These are phyloP conservation scores for Drosophila rubida DNA, from an alignment of 2,888 invertebrate species.

Conservation along the genomic window DNA sequence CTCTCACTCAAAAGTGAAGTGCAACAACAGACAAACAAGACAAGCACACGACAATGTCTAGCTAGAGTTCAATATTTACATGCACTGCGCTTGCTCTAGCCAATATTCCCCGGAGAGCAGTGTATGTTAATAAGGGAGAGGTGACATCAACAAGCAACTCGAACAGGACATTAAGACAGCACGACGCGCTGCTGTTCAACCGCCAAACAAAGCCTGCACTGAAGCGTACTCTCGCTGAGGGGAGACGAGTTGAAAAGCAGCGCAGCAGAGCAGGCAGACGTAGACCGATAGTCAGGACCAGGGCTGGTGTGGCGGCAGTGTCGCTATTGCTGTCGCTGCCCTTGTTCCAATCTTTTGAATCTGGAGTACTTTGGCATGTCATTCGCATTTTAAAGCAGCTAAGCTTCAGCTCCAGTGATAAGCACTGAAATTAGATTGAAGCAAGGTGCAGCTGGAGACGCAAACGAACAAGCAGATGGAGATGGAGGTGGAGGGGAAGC, in stretches of 20 bases:
- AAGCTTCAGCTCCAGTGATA: conserved; percentile 78
- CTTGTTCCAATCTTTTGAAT: conserved; percentile 71
- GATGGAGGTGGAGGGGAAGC: neutral
- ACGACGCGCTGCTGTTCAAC: conserved; percentile 58
- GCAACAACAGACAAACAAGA: too few relatives aligned
- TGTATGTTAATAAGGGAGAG: conserved; percentile 47
- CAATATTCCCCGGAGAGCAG: conserved; percentile 5
- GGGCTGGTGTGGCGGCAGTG: conserved; percentile 18
- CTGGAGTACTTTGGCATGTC: conserved; percentile 81
- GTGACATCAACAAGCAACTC: conserved; percentile 56
- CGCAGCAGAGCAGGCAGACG: neutral
- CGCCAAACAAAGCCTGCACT: conserved; percentile 73
- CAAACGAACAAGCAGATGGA: neutral
- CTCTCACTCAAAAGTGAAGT: neutral
- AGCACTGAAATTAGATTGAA: conserved; percentile 81
- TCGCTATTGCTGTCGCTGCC: conserved; percentile 49
- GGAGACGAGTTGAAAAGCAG: neutral
- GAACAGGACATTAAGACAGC: conserved; percentile 55
- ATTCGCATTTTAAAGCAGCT: conserved; percentile 82
- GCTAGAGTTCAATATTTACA: too few relatives aligned
- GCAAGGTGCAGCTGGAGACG: conserved; percentile 62
- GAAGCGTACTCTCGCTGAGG: conserved; percentile 51
- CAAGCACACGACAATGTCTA: too few relatives aligned
- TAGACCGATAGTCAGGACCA: neutral
- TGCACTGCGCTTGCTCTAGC: neutral